Evolutionary conservation across 2,888 invertebrate genomes (phyloP), one percentile per base, ranked within the genome.

Genomic region (Aleiodes alternator): DNA sequence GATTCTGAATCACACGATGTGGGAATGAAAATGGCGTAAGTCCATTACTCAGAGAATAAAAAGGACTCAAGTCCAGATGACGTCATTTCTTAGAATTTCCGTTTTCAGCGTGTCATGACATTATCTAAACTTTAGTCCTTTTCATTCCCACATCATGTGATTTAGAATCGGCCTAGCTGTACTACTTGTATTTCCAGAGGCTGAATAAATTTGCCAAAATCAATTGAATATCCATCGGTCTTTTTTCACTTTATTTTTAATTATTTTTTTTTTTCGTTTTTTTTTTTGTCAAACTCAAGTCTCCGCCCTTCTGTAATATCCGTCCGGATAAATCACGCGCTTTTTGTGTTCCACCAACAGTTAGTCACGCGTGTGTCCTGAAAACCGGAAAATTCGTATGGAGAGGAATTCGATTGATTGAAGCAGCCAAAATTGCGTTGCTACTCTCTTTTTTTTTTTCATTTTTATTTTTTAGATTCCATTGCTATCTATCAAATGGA

Each of bases 131-230:
- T n/a, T n/a, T n/a, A n/a, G n/a, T n/a, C 23, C 23, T 23, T 23
- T 23, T 23, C 23, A 23, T 23, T 23, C 23, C 2, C 23, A 23
- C 23, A 23, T 23, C 23, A 2, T 23, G 23, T 23, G 23, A 23
- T 23, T 23, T 23, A 23, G 23, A n/a, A n/a, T n/a, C n/a, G 23
- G 23, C 1, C 23, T 23, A 23, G 23, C 23, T 23, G 2, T 23
- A 23, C 23, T 23, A 23, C 23, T 34, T 56, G 29, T 57, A 29
- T 53, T 38, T 64, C 43, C n/a, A 48, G 8, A 48, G 23, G 55
- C 59, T 29, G 29, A 76, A 70, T 70, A 74, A 76, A 76, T 71
- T 68, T 59, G 68, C 72, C 31, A 72, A 75, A 74, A 66, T 61
- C 53, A 77, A 69, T 56, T 34, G 64, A 71, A 51, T 57, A n/a